A percentile compares a stretch with the other conserved stretches of the same genome.
Evolutionary conservation across 30 jellyfish, hydroid and myxozoan genomes (phyloP).

Genomic region (Sanderia malayensis): DNA sequence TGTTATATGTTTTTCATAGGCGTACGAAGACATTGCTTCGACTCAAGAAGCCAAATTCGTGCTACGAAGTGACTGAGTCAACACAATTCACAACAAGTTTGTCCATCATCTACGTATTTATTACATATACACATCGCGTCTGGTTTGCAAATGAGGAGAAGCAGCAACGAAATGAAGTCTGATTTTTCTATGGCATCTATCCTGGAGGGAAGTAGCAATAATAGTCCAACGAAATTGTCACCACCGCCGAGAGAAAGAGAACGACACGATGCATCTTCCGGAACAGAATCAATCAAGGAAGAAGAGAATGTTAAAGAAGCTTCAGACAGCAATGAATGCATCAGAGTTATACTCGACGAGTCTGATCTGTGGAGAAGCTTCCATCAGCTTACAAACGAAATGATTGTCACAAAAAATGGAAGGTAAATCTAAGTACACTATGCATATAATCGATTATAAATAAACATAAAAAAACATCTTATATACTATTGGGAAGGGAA

Average conservation of each 20-base stretch:
- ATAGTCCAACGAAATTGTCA: slow-evolving; percentile 55
- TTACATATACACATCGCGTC: too few relatives aligned
- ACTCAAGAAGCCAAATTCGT: too few relatives aligned
- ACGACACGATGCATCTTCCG: slow-evolving; percentile 52
- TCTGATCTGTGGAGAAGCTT: slow-evolving; percentile 90
- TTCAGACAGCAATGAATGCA: slow-evolving; percentile 50
- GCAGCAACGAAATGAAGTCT: slow-evolving; percentile 84
- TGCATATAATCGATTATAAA: too few relatives aligned
- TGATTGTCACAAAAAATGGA: slow-evolving; percentile 99
- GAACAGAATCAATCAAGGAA: slow-evolving; percentile 37
- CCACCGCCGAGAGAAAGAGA: slow-evolving; percentile 56
- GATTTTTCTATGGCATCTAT: slow-evolving; percentile 98
- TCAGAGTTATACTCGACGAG: slow-evolving; percentile 77
- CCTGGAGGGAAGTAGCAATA: slow-evolving; percentile 69
- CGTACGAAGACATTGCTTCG: slow-evolving; percentile 11
- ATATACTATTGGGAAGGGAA: too few relatives aligned
- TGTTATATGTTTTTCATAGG: slow-evolving; percentile 51
- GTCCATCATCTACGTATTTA: too few relatives aligned
- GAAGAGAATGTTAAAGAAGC: slow-evolving; percentile 43
- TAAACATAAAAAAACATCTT: too few relatives aligned
- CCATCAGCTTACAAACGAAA: slow-evolving; percentile 94
- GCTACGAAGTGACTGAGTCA: too few relatives aligned
- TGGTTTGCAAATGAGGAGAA: slow-evolving; percentile 54
- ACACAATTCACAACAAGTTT: too few relatives aligned
- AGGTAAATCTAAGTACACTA: too few relatives aligned